Conservation (phyloP, 2,888 invertebrate genomes). For the Idaea aversata region DNA sequence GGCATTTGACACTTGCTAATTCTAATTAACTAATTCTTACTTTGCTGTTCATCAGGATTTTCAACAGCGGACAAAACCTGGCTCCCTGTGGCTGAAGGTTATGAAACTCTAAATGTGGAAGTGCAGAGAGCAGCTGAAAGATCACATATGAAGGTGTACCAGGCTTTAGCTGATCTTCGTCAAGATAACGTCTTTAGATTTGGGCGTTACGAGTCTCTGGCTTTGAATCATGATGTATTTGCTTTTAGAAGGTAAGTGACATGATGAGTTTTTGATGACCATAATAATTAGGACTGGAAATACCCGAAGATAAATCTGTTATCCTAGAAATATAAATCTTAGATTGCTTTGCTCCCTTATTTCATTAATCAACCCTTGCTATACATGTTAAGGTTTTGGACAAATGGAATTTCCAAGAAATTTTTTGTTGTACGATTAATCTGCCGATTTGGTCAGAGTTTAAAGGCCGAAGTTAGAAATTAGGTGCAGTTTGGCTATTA, state of each 20-base stretch:
- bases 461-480: background rate
- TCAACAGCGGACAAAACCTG: constrained; percentile 80
- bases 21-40: background rate
- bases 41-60: constrained; percentile 71
- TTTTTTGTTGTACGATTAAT: background rate
- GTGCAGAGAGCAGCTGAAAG: constrained; percentile 64
- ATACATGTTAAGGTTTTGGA: too few species aligned
- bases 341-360: too few species aligned
- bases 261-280: too few species aligned
- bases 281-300: too few species aligned
- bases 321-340: too few species aligned
- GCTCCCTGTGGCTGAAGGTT: constrained; percentile 84
- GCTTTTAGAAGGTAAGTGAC: constrained; percentile 73
- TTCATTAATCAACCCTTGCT: too few species aligned
- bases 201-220: constrained; percentile 77
- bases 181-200: constrained; percentile 71
- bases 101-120: constrained; percentile 79
- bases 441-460: background rate
- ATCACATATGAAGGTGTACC: constrained; percentile 83
- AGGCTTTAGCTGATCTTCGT: constrained; percentile 77
- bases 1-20: too few species aligned
- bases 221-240: constrained; percentile 77
- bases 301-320: too few species aligned
- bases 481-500: background rate
- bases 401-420: background rate